Percentiles rank a stretch among this genome's conserved stretches.
Conservation (phyloP, 2,888 invertebrate species). For the Hetaerina titia region DNA sequence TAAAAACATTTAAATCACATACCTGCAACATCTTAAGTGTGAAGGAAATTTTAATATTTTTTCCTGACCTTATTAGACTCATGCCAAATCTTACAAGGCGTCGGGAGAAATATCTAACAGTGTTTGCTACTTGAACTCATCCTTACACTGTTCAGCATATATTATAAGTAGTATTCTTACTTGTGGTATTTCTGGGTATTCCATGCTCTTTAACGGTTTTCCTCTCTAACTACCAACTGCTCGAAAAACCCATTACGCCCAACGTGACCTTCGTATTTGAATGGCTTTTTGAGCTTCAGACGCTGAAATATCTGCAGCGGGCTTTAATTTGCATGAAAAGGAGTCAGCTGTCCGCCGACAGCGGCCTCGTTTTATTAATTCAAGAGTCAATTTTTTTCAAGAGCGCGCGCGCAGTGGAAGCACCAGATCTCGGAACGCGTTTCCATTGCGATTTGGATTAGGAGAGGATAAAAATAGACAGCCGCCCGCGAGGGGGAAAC, state of each 20-base stretch:
- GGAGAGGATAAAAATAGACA: not conserved
- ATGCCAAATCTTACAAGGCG: no score
- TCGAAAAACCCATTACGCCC: not conserved
- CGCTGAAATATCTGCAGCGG: not conserved
- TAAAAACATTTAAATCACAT: no score
- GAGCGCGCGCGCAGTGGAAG: not conserved
- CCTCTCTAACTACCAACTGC: not conserved
- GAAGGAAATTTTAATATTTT: no score
- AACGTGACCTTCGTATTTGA: not conserved
- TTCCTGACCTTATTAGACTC: no score
- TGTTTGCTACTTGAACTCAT: no score
- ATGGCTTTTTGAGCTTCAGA: not conserved
- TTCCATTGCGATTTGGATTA: not conserved
- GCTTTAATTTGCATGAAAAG: not conserved
- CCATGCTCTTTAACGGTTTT: not conserved
- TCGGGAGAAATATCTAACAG: no score
- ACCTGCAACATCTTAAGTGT: no score
- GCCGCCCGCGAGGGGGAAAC: not conserved
- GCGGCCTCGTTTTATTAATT: not conserved
- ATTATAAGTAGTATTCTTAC: no score
- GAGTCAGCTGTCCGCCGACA: not conserved
- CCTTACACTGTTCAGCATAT: no score
- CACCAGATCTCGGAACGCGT: not conserved
- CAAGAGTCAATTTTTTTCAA: not conserved
- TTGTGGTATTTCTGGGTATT: not conserved